Conservation (phyloP, 2,797 vertebrate species). For the Chiloscyllium punctatum region DNA sequence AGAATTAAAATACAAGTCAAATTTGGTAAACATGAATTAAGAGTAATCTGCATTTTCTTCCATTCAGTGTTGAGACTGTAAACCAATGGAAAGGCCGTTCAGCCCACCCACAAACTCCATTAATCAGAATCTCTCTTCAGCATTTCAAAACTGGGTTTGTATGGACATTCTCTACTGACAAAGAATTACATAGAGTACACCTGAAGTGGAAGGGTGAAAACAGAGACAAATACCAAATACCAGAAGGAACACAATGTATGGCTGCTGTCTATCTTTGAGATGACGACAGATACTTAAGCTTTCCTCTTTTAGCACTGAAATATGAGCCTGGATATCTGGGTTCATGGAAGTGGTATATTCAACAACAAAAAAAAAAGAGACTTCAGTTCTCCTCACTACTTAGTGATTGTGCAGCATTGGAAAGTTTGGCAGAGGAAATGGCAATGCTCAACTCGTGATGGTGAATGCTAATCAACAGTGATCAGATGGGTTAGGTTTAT, state of each 20-base stretch:
- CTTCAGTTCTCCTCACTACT: not conserved
- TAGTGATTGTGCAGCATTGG: not conserved
- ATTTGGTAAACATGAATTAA: not conserved
- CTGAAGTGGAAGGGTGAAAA: not conserved
- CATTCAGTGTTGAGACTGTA: not conserved
- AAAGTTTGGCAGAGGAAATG: not conserved
- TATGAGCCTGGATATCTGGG: not conserved
- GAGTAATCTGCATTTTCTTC: not conserved
- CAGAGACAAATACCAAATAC: not conserved
- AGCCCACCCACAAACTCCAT: not conserved
- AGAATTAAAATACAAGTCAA: not conserved
- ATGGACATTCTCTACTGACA: not conserved
- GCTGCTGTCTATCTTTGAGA: not conserved
- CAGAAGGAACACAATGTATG: not conserved
- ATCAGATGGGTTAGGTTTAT: not conserved
- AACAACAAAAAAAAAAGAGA: not conserved
- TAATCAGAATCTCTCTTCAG: not conserved
- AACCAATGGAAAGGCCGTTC: not conserved
- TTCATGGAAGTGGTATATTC: not conserved
- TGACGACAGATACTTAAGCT: not conserved
- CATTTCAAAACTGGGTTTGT: not conserved
- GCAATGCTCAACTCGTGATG: not conserved
- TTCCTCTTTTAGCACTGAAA: not conserved
- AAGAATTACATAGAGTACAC: not conserved
- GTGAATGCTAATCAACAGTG: not conserved